Conservation (phyloP, 1,140 invertebrate genomes). For the Drosophila takahashii region DNA sequence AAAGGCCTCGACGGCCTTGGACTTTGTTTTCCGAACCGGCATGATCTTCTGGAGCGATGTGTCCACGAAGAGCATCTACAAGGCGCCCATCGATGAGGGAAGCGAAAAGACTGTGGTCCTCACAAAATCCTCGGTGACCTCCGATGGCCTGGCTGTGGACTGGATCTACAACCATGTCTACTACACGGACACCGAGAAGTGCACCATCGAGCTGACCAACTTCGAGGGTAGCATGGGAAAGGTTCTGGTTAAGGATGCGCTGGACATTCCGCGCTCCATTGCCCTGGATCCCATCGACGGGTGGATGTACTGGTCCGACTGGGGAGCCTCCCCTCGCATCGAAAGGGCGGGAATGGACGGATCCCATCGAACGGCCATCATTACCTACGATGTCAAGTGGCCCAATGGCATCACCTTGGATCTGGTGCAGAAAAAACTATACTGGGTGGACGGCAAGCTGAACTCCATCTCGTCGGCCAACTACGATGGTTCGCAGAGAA, state of each 20-base stretch:
- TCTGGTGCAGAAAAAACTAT: constrained; percentile 92
- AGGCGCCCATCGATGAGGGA: constrained; percentile 97
- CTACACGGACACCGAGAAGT: constrained; percentile 97
- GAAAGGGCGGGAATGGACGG: constrained; percentile 98
- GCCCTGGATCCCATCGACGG: constrained; percentile 97
- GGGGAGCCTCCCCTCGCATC: constrained; percentile 96
- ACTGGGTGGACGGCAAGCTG: constrained; percentile 98
- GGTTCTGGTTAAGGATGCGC: constrained; percentile 91
- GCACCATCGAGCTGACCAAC: constrained; percentile 95
- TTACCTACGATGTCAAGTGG: constrained; percentile 96
- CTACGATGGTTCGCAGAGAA: constrained; percentile 92
- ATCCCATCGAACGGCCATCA: constrained; percentile 93
- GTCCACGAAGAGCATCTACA: constrained; percentile 94
- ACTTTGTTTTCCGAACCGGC: constrained; percentile 95
- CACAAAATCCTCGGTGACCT: constrained; percentile 92
- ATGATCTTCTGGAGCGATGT: constrained; percentile 98
- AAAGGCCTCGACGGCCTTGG: constrained; percentile 93
- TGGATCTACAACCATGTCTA: constrained; percentile 99
- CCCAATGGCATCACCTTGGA: constrained; percentile 97
- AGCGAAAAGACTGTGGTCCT: constrained; percentile 93
- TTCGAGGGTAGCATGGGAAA: constrained; percentile 95
- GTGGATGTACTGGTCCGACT: constrained; percentile 99
- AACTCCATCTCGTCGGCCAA: constrained; percentile 94
- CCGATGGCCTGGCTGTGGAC: constrained; percentile 97
- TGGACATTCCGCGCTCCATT: constrained; percentile 98